phyloP scores from a whole-genome alignment of 2,888 invertebrate species.

The Epinotia nisella region DNA sequence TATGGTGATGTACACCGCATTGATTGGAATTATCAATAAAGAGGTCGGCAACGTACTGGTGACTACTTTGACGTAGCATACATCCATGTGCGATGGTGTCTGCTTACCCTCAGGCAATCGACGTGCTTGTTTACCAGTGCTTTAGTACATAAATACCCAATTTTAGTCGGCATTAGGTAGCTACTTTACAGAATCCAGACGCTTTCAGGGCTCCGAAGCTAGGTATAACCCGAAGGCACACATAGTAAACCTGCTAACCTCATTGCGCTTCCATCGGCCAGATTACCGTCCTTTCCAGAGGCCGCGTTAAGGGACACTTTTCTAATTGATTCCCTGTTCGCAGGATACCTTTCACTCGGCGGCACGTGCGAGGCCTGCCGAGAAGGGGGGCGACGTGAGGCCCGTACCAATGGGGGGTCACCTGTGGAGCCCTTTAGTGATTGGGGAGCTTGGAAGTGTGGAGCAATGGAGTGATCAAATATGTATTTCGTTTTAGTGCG shows the following conservation, averaged over 20 bases:
- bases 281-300: background rate
- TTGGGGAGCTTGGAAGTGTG: conserved; percentile 5
- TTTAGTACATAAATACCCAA: too few relatives aligned
- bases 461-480: conserved; percentile 18
- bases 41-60: too few relatives aligned
- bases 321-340: conserved; percentile 39
- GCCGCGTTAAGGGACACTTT: conserved; percentile 18
- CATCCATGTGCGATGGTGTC: too few relatives aligned
- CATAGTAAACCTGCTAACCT: conserved; percentile 1
- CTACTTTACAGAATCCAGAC: too few relatives aligned
- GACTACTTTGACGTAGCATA: too few relatives aligned
- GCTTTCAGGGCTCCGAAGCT: background rate
- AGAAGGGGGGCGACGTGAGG: conserved; percentile 23
- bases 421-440: conserved; percentile 27
- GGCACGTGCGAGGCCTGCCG: conserved; percentile 27
- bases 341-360: conserved; percentile 32
- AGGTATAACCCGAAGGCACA: background rate
- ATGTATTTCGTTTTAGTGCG: conserved; percentile 24
- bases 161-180: too few relatives aligned
- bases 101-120: too few relatives aligned
- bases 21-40: too few relatives aligned
- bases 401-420: conserved; percentile 29
- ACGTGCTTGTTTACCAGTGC: too few relatives aligned
- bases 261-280: background rate
- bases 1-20: too few relatives aligned